Conservation (phyloP, 2,888 invertebrate genomes). For the Arrhopalites spinosus region DNA sequence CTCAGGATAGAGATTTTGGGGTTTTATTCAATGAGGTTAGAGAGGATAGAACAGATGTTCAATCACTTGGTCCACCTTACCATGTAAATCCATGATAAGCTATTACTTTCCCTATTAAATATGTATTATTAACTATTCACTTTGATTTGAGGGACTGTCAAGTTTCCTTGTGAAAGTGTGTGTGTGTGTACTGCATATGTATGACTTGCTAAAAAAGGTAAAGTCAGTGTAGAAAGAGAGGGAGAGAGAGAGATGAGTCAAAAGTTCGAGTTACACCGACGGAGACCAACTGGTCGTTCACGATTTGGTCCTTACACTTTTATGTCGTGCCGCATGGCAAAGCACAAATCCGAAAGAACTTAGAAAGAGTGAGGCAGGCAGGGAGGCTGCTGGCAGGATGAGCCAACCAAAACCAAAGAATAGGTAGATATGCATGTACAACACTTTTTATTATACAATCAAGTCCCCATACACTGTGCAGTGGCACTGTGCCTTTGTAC, state of each 20-base stretch:
- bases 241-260: background rate
- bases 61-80: conserved; percentile 29
- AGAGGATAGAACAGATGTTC: conserved; percentile 31
- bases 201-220: background rate
- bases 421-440: background rate
- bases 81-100: background rate
- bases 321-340: conserved; percentile 18
- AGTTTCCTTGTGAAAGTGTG: too few relatives aligned
- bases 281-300: conserved; percentile 23
- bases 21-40: too few relatives aligned
- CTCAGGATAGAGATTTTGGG: too few relatives aligned
- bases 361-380: background rate
- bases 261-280: background rate
- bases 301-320: background rate
- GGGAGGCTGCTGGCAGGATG: background rate
- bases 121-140: background rate
- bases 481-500: too few relatives aligned
- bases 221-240: background rate
- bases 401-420: background rate
- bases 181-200: background rate
- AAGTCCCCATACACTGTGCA: too few relatives aligned
- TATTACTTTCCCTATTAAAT: conserved; percentile 12
- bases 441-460: too few relatives aligned
- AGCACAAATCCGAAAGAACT: background rate
- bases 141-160: background rate